These are phyloP conservation scores for Sminthurides aquaticus DNA, from an alignment of 2,888 invertebrate species.

Conservation along the genomic window DNA sequence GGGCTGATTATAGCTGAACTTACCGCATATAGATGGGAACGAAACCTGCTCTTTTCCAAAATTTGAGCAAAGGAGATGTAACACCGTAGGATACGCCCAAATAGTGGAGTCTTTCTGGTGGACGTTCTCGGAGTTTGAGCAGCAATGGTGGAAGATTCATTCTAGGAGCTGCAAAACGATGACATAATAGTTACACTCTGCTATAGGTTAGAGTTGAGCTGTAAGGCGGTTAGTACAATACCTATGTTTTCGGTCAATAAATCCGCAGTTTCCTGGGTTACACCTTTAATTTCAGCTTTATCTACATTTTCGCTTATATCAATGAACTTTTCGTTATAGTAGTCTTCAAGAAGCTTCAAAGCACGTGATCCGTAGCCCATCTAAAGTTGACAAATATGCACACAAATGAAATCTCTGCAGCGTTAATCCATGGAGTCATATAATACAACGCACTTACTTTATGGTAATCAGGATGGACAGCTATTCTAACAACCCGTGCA, in stretches of 20 bases:
- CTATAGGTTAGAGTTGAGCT: too few species aligned
- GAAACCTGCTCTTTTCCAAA: conserved; percentile 78
- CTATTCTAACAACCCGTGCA: conserved; percentile 87
- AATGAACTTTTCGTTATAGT: conserved; percentile 75
- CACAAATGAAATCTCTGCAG: conserved; percentile 3
- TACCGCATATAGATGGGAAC: conserved; percentile 83
- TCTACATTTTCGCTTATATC: conserved; percentile 57
- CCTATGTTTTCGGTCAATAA: conserved; percentile 64
- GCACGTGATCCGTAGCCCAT: conserved; percentile 96
- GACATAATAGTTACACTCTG: conserved; percentile 10
- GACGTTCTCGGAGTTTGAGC: conserved; percentile 73
- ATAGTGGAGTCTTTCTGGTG: conserved; percentile 80
- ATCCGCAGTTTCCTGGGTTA: conserved; percentile 50
- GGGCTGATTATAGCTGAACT: neutral
- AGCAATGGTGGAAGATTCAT: conserved; percentile 80
- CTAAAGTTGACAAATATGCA: conserved; percentile 49
- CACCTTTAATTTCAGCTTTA: conserved; percentile 37
- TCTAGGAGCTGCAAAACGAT: conserved; percentile 57
- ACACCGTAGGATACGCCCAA: conserved; percentile 90
- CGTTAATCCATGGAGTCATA: conserved; percentile 5
- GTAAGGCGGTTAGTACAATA: too few species aligned
- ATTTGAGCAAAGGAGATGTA: conserved; percentile 78
- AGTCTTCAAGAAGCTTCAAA: conserved; percentile 71
- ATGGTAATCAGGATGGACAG: conserved; percentile 96
- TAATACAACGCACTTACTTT: conserved; percentile 51